A percentile compares a stretch with the other conserved stretches of the same genome.
Evolutionary conservation across 2,113 vertebrate genomes (phyloP).

Genomic region (Corythoichthys intestinalis): DNA sequence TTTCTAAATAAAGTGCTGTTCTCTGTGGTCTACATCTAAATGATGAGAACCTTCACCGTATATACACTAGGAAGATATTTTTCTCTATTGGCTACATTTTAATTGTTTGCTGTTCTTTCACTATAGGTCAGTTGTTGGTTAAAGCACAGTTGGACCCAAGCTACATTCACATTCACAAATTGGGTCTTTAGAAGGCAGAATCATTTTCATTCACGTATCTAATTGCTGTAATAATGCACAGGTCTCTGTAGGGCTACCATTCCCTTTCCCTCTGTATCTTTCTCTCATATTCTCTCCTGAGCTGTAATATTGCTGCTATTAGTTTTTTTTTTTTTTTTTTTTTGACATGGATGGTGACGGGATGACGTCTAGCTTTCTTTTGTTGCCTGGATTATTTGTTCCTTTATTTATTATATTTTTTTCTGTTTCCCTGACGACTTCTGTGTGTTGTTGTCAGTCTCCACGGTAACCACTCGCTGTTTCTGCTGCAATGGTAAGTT

Average conservation of each 20-base stretch:
- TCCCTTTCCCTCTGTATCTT: conserved; percentile 15
- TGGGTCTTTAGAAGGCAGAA: conserved; percentile 20
- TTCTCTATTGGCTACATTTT: conserved; percentile 11
- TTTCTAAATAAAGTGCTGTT: conserved; percentile 23
- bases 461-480: conserved; percentile 76
- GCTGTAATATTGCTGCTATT: conserved; percentile 52
- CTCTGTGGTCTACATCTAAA: conserved; percentile 28
- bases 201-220: conserved; percentile 10
- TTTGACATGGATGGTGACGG: conserved; percentile 27
- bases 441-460: conserved; percentile 79
- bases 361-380: conserved; percentile 58
- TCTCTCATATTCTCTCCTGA: conserved; percentile 24
- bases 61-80: conserved; percentile 5
- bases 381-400: conserved; percentile 70
- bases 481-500: conserved; percentile 76
- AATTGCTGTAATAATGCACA: conserved; percentile 31
- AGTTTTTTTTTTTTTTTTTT: conserved; percentile 37
- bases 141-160: conserved; percentile 15
- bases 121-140: conserved; percentile 11
- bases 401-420: conserved; percentile 75
- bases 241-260: conserved; percentile 29
- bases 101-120: conserved; percentile 3
- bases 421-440: conserved; percentile 79
- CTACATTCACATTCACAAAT: conserved; percentile 26
- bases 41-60: neutral